Evolutionary conservation across 2,888 invertebrate genomes (phyloP).

Genomic region (Thalpophila matura): DNA sequence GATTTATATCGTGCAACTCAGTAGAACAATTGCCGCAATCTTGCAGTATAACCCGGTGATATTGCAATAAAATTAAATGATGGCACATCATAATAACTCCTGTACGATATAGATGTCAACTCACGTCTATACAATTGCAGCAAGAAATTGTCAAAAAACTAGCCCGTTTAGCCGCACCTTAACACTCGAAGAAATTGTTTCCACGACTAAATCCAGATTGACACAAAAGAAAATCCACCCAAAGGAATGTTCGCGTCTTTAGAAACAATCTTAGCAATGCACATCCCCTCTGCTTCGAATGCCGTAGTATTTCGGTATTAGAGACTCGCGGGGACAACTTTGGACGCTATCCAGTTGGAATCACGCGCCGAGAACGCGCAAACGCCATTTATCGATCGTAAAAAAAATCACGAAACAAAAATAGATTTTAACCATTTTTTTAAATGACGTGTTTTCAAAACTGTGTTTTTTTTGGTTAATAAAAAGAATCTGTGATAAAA

Average conservation of each 20-base stretch:
- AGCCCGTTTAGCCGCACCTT: too few species aligned
- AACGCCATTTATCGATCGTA: conserved; percentile 69
- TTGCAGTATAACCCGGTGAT: too few species aligned
- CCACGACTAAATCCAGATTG: conserved; percentile 56
- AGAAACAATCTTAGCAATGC: conserved; percentile 77
- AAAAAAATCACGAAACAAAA: conserved; percentile 59
- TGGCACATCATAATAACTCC: too few species aligned
- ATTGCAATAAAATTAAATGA: too few species aligned
- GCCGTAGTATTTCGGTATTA: conserved; percentile 87
- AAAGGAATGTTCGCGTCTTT: conserved; percentile 65
- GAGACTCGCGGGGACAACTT: conserved; percentile 87
- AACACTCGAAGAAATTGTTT: conserved; percentile 44
- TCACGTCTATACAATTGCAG: too few species aligned
- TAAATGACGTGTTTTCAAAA: not conserved
- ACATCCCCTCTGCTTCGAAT: conserved; percentile 81
- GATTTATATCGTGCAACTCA: too few species aligned
- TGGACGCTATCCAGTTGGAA: conserved; percentile 87
- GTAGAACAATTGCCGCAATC: too few species aligned
- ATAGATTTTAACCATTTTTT: conserved; percentile 38
- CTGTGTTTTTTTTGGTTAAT: not conserved
- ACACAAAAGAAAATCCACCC: conserved; percentile 64
- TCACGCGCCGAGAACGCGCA: conserved; percentile 74
- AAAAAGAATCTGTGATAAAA: conserved; percentile 10
- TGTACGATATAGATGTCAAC: too few species aligned
- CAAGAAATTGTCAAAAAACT: too few species aligned